Evolutionary conservation across 2,113 vertebrate genomes (phyloP).

Genomic region (Struthio camelus): DNA sequence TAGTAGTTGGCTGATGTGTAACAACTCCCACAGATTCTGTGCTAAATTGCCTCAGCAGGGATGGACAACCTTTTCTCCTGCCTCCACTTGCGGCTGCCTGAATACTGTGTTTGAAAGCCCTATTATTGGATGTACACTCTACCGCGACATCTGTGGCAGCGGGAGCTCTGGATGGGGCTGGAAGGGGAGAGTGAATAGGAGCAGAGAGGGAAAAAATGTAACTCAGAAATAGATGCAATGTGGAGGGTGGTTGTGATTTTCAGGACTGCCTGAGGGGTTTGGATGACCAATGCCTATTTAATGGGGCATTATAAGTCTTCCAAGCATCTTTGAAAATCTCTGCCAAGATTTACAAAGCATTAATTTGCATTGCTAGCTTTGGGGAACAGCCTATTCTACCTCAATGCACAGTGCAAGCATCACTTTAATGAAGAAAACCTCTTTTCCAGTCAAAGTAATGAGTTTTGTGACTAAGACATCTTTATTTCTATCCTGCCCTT

Average conservation of each 20-base stretch:
- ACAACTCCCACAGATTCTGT: accelerated
- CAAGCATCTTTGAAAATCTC: neutral
- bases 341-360: neutral
- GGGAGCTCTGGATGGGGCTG: neutral
- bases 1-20: accelerated
- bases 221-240: neutral
- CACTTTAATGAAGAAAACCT: neutral
- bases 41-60: neutral
- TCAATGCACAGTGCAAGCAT: neutral
- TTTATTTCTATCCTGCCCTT: neutral
- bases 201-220: neutral
- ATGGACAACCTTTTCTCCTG: accelerated
- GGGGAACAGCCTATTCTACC: neutral
- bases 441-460: neutral
- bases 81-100: neutral
- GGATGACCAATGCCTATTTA: neutral
- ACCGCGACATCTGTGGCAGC: neutral
- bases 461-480: neutral
- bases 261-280: neutral
- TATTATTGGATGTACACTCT: neutral
- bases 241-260: neutral
- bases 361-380: neutral
- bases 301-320: neutral
- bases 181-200: neutral
- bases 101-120: neutral